Conservation (phyloP, 2,888 invertebrate species). For the Oscheius onirici region DNA sequence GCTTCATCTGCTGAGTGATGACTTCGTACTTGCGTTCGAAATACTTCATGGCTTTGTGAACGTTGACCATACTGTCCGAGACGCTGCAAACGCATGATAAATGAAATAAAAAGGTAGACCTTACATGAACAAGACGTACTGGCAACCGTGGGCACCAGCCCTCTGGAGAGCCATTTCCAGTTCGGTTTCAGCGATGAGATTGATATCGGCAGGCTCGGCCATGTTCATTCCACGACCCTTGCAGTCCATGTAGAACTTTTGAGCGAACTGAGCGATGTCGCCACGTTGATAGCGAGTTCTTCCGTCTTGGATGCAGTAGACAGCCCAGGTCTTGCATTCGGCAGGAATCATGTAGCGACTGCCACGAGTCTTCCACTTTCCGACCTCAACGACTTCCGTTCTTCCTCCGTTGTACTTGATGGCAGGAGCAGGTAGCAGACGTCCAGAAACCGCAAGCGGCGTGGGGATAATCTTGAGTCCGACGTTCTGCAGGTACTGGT, state of each 20-base stretch:
- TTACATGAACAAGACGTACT: too few species aligned
- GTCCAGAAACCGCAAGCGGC: slow-evolving; percentile 39
- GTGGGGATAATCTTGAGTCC: slow-evolving; percentile 33
- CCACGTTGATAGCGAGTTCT: neutral
- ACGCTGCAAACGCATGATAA: slow-evolving; percentile 2
- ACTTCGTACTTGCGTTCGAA: slow-evolving; percentile 48
- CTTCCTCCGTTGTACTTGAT: neutral
- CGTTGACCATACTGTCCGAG: slow-evolving; percentile 17
- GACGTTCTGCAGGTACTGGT: slow-evolving; percentile 35
- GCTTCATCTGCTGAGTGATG: slow-evolving; percentile 60
- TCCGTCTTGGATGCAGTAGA: neutral
- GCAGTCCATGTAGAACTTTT: slow-evolving; percentile 5
- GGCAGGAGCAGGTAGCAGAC: slow-evolving; percentile 25
- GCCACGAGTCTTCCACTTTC: slow-evolving; percentile 32
- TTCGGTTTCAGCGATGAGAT: slow-evolving; percentile 9
- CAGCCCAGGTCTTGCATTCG: neutral
- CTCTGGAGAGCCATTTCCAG: slow-evolving; percentile 23
- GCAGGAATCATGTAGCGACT: slow-evolving; percentile 17
- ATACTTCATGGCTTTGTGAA: slow-evolving; percentile 37
- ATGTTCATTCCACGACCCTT: slow-evolving; percentile 1
- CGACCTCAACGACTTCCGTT: neutral
- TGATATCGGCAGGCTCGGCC: slow-evolving; percentile 8
- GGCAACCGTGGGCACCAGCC: slow-evolving; percentile 29
- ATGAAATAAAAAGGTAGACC: too few species aligned
- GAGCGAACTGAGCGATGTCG: neutral